Evolutionary conservation across 2,113 vertebrate species (phyloP), one percentile per base, ranked within the genome.

Genomic region (Nerophis ophidion): DNA sequence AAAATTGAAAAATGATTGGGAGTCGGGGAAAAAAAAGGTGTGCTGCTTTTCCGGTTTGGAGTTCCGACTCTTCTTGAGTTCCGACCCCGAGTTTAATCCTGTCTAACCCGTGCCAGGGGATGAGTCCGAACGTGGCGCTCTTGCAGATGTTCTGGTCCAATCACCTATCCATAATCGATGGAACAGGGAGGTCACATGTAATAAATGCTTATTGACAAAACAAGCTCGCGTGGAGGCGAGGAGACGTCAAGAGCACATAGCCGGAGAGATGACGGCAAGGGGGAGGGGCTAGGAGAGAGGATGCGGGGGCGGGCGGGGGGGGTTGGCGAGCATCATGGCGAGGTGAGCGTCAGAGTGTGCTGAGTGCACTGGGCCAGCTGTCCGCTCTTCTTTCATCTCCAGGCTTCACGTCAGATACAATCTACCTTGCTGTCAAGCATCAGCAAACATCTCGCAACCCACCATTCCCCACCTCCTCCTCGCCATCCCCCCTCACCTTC

Each of bases 81-180:
- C 95, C 98, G 96, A 98, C 94, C 96, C 26, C 93, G 92, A 93
- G 93, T 96, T 96, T 95, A 96, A 94, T 95, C 93, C 92, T 93
- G 95, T 97, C 92, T 95, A 94, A 99, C 95, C 92, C 92, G 90
- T 92, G 93, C 91, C 94, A 96, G 91, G 92, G 95, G 94, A 93
- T 93, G 92, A 93, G 92, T 91, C 92, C 92, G 92, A 53, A 87
- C 92, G 91, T 92, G 88, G 88, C 92, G 92, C 91, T 92, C 90
- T 91, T 96, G 93, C 95, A 97, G 95, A 97, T 97, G 95, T 96
- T 98, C 95, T 91, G 93, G 93, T 97, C 94, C 96, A 94, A 95
- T 98, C 95, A 97, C 95, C 93, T 97, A 98, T 98, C 93, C 96
- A 99, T 99, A 98, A 99, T 98, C 98, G 96, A 98, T 98, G 97